These are phyloP conservation scores for Ennomos erosarius DNA, from an alignment of 2,888 invertebrate genomes.

Conservation along the genomic window DNA sequence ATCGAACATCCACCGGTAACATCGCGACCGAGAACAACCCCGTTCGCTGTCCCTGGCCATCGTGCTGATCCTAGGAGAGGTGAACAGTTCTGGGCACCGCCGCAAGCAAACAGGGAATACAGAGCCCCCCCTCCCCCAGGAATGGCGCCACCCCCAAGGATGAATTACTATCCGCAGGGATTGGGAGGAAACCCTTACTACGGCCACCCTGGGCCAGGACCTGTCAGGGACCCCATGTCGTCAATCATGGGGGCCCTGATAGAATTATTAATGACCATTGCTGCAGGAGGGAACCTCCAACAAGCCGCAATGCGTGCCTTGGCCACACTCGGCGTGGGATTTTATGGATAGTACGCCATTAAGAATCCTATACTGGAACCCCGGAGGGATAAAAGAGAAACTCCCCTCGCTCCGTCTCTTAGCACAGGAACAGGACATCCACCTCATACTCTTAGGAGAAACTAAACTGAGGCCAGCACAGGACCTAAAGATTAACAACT, in stretches of 20 bases:
- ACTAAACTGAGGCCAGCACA: neutral
- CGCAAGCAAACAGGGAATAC: too few species aligned
- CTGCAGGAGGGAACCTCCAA: neutral
- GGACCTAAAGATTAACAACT: neutral
- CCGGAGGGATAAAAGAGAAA: constrained; percentile 1
- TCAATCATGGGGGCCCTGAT: constrained; percentile 1
- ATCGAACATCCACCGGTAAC: too few species aligned
- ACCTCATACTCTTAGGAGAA: neutral
- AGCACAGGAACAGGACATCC: constrained; percentile 2
- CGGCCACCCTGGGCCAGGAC: too few species aligned
- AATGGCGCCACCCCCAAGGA: too few species aligned
- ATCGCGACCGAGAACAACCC: too few species aligned
- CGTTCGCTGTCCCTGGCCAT: too few species aligned
- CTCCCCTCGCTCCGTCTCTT: neutral
- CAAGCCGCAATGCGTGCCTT: neutral
- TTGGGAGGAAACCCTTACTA: too few species aligned
- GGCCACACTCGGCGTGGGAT: neutral
- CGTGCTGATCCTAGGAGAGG: too few species aligned
- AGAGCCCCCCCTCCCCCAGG: too few species aligned
- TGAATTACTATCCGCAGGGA: too few species aligned
- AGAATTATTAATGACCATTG: constrained; percentile 1
- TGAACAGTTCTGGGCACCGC: too few species aligned
- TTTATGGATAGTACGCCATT: neutral
- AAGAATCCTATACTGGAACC: constrained; percentile 9
- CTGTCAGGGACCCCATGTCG: neutral